Percentiles rank a stretch among this genome's conserved stretches.
Conservation (phyloP, 2,888 invertebrate genomes). For the Brachypalpus laphriformis region DNA sequence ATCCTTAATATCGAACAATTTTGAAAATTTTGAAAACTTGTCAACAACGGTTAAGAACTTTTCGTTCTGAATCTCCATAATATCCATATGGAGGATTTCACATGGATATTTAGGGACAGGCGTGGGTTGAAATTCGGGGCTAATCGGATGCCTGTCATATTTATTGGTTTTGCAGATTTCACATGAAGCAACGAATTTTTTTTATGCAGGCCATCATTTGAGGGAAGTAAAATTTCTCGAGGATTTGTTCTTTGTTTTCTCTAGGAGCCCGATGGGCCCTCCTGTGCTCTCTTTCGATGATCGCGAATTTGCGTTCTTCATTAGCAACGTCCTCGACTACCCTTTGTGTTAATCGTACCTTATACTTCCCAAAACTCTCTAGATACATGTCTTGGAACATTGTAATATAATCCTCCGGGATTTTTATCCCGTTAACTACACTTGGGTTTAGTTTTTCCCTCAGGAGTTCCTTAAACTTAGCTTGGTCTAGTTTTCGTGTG, state of each 20-base stretch:
- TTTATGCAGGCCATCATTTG: conserved; percentile 3
- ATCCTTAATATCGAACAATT: background rate
- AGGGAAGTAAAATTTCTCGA: conserved; percentile 45
- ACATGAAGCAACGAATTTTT: background rate
- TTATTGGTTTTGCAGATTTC: background rate
- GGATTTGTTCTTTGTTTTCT: conserved; percentile 11
- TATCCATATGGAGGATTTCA: background rate
- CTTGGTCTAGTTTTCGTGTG: background rate
- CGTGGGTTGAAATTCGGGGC: background rate
- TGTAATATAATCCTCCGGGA: background rate
- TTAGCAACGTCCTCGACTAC: background rate
- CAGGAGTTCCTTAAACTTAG: background rate
- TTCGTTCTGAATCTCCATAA: background rate
- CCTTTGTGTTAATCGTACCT: background rate
- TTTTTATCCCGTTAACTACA: conserved; percentile 33
- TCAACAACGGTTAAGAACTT: background rate
- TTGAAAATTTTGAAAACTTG: background rate
- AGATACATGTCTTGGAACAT: background rate
- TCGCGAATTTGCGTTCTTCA: conserved; percentile 15
- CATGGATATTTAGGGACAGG: background rate
- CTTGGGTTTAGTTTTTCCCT: conserved; percentile 24
- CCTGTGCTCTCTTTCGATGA: conserved; percentile 28
- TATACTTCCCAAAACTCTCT: background rate
- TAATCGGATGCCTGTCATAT: background rate
- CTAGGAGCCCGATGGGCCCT: conserved; percentile 2